A percentile compares a stretch with the other conserved stretches of the same genome.
These are phyloP conservation scores for Ormyrus nitidulus DNA, from an alignment of 2,888 invertebrate species.

Conservation along the genomic window DNA sequence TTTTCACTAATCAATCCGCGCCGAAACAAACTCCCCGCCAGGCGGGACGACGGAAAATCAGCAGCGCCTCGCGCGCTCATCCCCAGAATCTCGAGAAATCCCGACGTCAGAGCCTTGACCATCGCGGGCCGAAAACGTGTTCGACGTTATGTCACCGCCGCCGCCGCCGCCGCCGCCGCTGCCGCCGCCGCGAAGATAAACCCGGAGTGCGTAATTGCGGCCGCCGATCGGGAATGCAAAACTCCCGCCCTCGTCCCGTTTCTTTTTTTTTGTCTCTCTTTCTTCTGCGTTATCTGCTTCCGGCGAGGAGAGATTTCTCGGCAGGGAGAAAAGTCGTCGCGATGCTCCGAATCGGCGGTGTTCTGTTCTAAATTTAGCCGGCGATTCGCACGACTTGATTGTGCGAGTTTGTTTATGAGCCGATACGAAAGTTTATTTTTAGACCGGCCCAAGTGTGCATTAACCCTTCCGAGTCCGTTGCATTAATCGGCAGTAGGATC, in stretches of 20 bases:
- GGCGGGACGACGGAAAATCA: slow-evolving; percentile 16
- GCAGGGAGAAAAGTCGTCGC: neutral
- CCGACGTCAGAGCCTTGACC: no score
- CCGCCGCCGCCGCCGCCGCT: neutral
- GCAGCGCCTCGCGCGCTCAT: neutral
- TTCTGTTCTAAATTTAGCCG: no score
- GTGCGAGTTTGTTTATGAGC: no score
- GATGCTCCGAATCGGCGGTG: no score
- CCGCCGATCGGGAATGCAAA: slow-evolving; percentile 33
- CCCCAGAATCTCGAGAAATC: no score
- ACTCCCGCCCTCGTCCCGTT: slow-evolving; percentile 21
- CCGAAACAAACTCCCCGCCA: neutral
- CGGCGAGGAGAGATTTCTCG: neutral
- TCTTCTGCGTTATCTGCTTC: neutral
- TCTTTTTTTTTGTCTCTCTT: slow-evolving; percentile 1
- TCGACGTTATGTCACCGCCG: slow-evolving; percentile 33
- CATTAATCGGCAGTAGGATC: no score
- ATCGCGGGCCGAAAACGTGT: no score
- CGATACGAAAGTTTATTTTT: no score
- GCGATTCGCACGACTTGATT: no score
- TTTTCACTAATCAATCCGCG: no score
- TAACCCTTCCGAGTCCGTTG: no score
- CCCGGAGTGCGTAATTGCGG: slow-evolving; percentile 8
- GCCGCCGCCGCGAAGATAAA: slow-evolving; percentile 20
- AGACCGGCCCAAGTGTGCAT: no score